These are phyloP conservation scores for Acrocyrtus sp. DNA, from an alignment of 2,888 invertebrate genomes.

Conservation along the genomic window DNA sequence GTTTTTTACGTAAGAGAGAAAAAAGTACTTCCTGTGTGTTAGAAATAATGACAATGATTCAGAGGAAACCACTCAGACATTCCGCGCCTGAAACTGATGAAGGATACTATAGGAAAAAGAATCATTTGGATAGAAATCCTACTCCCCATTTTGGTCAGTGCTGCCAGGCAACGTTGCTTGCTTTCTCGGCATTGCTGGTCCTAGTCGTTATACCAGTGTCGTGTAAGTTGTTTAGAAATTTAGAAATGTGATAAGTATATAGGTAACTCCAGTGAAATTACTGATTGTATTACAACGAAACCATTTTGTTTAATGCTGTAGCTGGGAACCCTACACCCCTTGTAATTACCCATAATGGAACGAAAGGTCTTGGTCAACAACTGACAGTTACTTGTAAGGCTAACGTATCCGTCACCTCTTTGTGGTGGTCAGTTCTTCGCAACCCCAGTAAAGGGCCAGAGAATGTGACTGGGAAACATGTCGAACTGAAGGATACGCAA, in stretches of 20 bases:
- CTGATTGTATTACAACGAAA: not conserved
- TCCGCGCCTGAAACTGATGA: constrained; percentile 30
- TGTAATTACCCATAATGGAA: constrained; percentile 36
- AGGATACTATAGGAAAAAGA: not conserved
- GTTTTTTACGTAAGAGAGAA: not conserved
- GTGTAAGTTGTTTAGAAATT: no score
- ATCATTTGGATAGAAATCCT: no score
- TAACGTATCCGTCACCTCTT: constrained; percentile 21
- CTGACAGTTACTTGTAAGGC: constrained; percentile 30
- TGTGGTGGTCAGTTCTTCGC: constrained; percentile 42
- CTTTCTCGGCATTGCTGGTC: not conserved
- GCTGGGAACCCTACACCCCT: constrained; percentile 17
- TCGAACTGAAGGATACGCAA: constrained; percentile 60
- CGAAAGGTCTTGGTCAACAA: constrained; percentile 13
- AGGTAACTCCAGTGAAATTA: not conserved
- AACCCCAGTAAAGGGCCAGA: constrained; percentile 16
- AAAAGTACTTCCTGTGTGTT: not conserved
- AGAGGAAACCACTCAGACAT: constrained; percentile 39
- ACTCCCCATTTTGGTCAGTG: not conserved
- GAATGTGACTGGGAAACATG: constrained; percentile 5
- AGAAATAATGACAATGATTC: constrained; percentile 5
- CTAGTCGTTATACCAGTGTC: no score
- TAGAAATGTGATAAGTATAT: no score
- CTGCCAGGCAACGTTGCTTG: not conserved
- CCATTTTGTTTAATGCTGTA: constrained; percentile 3